These are phyloP conservation scores for Pachyuromys duprasi DNA, from an alignment of 2,797 vertebrate genomes.

Conservation along the genomic window DNA sequence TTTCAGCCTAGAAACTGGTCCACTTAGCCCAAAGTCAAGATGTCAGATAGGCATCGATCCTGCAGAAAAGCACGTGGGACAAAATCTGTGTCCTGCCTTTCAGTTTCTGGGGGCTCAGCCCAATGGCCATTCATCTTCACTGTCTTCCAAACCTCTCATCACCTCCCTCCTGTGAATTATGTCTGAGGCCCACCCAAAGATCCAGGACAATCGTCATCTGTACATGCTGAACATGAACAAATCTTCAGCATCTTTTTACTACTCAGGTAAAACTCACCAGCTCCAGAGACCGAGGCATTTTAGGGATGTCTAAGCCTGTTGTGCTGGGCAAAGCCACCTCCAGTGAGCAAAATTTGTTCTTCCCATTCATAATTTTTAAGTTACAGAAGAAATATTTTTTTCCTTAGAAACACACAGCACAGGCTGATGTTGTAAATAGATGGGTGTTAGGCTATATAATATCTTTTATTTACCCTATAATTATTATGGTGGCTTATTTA, in stretches of 20 bases:
- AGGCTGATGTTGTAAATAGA: too few relatives aligned
- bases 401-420: neutral
- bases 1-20: neutral
- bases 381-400: neutral
- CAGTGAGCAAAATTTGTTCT: neutral
- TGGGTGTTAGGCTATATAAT: too few relatives aligned
- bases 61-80: accelerated
- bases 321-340: neutral
- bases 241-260: neutral
- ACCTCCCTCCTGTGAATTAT: too few relatives aligned
- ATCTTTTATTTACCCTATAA: too few relatives aligned
- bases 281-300: neutral
- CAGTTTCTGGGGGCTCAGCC: neutral
- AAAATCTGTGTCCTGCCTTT: neutral
- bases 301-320: neutral
- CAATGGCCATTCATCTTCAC: accelerated
- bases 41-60: neutral
- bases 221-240: neutral
- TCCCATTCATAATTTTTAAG: neutral
- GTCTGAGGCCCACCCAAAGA: neutral
- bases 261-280: neutral
- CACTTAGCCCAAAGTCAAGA: neutral
- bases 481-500: too few relatives aligned
- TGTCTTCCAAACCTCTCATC: neutral
- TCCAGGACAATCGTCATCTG: neutral